Base-by-base conservation (phyloP, 1,140 invertebrate genomes). In the Ganaspis sp. region DNA sequence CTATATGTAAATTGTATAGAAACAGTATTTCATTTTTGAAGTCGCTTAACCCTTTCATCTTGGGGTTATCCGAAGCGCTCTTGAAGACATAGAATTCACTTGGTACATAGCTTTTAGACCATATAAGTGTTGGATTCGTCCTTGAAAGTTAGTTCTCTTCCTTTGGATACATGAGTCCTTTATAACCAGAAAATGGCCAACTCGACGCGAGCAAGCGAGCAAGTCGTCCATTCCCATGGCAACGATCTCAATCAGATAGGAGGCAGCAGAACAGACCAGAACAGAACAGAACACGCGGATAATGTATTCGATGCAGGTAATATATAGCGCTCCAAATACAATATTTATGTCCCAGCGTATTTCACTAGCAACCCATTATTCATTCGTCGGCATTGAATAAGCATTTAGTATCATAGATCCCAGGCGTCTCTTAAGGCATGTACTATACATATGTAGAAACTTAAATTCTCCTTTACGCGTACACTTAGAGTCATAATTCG, bases 311-410 rank as follows among this genome's bases (percentile, higher is more conserved):
- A 88, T 88, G 88, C 84, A 86, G 84, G 87, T 90, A 90, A 90
- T 90, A 89, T 89, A 90, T 89, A 89, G 87, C 85, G 88, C 83
- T 89, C 88, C 83, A 89, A 87, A 90, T 90, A 89, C 89, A 90
- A 90, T 90, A 90, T 90, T 90, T 90, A 90, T 90, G 89, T 87
- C 86, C 82, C 78, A 81, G 83, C 82, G 88, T 89, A 89, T 89
- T 90, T 90, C 87, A 86, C 89, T 87, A 89, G 85, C 87, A 88
- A 85, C 87, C 87, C 89, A 89, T 90, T 89, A 90, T 89, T 90
- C 89, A 90, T 89, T 90, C 88, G 75, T 79, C 81, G 81, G 85
- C 88, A 87, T 88, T 89, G 88, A 90, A 89, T 90, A 90, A 89
- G 87, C 87, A 89, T 88, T 49, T 89, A 87, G 86, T 86, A 87